Evolutionary conservation across 64 coral and sea anemone species (phyloP).

Genomic region (Exaiptasia diaphana): DNA sequence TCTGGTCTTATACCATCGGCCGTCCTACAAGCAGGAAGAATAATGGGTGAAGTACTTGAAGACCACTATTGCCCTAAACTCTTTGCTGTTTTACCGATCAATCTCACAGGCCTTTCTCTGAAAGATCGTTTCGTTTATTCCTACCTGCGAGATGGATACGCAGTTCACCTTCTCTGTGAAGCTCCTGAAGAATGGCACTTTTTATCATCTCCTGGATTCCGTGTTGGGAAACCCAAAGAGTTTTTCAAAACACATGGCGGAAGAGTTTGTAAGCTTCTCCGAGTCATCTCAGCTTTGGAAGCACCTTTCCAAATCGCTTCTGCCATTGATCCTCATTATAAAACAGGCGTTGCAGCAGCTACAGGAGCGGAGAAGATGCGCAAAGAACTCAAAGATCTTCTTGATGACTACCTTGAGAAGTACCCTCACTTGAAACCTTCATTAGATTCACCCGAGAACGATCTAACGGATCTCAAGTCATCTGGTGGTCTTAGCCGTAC

Average conservation of each 20-base stretch:
- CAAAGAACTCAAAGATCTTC: slow-evolving; percentile 55
- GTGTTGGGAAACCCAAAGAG: slow-evolving; percentile 33
- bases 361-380: neutral
- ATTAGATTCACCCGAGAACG: slow-evolving; percentile 59
- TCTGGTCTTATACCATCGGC: neutral
- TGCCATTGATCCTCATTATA: neutral
- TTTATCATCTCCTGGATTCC: slow-evolving; percentile 58
- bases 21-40: neutral
- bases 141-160: slow-evolving; percentile 55
- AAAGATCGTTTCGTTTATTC: slow-evolving; percentile 61
- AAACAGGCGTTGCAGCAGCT: neutral
- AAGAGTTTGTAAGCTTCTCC: slow-evolving; percentile 62
- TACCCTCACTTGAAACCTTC: slow-evolving; percentile 52
- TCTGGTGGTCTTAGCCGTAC: slow-evolving; percentile 40
- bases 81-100: too few relatives aligned
- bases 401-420: slow-evolving; percentile 61
- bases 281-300: slow-evolving; percentile 2
- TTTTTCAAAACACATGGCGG: slow-evolving; percentile 44
- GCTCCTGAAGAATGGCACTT: slow-evolving; percentile 78
- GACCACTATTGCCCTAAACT: slow-evolving; percentile 58
- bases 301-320: neutral
- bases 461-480: slow-evolving; percentile 48
- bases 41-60: slow-evolving; percentile 6
- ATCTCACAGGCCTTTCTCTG: slow-evolving; percentile 42
- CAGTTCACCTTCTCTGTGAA: slow-evolving; percentile 80